Percentiles rank a stretch among this genome's conserved stretches.
Conservation (phyloP, 2,797 vertebrate species). For the Gouania willdenowi region DNA sequence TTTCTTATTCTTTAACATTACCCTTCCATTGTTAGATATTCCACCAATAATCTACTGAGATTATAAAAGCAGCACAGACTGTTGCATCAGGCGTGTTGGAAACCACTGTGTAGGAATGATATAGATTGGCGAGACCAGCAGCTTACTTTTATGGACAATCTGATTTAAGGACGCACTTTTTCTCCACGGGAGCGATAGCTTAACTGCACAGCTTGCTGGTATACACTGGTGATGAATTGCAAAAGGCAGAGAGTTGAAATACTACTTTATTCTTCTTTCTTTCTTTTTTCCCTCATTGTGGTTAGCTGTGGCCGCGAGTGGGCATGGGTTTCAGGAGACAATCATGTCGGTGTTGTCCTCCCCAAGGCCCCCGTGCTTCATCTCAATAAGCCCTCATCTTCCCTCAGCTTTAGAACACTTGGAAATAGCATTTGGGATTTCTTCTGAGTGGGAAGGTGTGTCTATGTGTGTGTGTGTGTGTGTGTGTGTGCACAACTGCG, state of each 20-base stretch:
- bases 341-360: constrained; percentile 62
- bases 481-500: constrained; percentile 19
- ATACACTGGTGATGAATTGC: constrained; percentile 44
- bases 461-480: constrained; percentile 13
- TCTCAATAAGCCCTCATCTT: constrained; percentile 67
- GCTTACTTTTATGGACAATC: constrained; percentile 27
- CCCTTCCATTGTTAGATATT: too few species aligned
- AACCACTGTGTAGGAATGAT: constrained; percentile 10
- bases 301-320: constrained; percentile 31
- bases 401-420: constrained; percentile 29
- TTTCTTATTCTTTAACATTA: too few species aligned
- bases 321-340: constrained; percentile 50
- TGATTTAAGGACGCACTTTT: constrained; percentile 34
- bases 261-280: constrained; percentile 23
- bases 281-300: constrained; percentile 30
- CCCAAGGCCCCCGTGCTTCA: constrained; percentile 61
- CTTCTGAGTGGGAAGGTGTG: constrained; percentile 5
- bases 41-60: too few species aligned
- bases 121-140: constrained; percentile 16
- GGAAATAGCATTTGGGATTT: constrained; percentile 47
- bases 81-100: constrained; percentile 4
- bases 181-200: constrained; percentile 23
- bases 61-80: too few species aligned
- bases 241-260: constrained; percentile 47
- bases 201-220: constrained; percentile 32